A percentile compares a stretch with the other conserved stretches of the same genome.
Evolutionary conservation across 2,113 vertebrate genomes (phyloP).

Genomic region (Phaetusa simplex): DNA sequence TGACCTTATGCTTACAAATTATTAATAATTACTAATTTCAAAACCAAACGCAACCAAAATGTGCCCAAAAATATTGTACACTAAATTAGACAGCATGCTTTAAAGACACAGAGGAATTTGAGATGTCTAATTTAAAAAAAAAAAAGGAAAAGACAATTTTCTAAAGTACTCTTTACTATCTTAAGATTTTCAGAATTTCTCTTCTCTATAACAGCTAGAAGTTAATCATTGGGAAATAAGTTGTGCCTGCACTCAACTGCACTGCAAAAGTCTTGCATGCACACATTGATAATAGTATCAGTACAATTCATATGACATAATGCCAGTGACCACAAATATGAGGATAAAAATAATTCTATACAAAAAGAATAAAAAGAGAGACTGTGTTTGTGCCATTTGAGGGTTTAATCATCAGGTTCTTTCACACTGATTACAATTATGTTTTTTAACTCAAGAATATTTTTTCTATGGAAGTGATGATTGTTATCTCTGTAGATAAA

Average conservation of each 20-base stretch:
- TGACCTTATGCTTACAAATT: not conserved
- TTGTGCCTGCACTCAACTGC: not conserved
- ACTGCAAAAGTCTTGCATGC: not conserved
- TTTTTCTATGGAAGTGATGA: constrained; percentile 37
- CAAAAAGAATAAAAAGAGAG: not conserved
- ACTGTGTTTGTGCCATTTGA: not conserved
- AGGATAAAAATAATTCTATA: not conserved
- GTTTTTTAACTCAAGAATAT: not conserved
- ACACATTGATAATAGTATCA: not conserved
- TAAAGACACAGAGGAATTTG: not conserved
- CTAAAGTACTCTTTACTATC: not conserved
- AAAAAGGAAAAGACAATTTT: not conserved
- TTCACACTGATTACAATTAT: not conserved
- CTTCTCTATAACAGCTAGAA: not conserved
- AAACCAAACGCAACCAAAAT: not conserved
- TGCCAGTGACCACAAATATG: not conserved
- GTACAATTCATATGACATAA: not conserved
- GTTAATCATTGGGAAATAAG: not conserved
- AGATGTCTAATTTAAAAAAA: not conserved
- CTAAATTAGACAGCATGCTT: not conserved
- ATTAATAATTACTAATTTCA: not conserved
- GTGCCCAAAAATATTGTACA: not conserved
- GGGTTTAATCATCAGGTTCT: constrained; percentile 25
- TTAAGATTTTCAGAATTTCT: not conserved
- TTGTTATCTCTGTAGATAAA: not conserved